phyloP scores from a whole-genome alignment of 1,140 invertebrate genomes.

The Drosophila bipectinata region DNA sequence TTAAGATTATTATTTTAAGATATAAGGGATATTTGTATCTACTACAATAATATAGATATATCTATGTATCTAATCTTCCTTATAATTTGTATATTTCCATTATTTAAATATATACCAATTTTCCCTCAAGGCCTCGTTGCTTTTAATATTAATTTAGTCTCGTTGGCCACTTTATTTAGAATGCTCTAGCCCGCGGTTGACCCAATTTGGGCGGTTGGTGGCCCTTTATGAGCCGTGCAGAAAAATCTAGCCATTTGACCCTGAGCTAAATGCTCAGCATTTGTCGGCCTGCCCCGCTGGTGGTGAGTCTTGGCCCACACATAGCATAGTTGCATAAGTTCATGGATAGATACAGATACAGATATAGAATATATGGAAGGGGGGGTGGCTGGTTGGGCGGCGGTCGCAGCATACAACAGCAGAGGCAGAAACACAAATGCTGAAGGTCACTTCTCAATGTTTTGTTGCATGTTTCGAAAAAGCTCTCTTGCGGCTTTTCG shows the following conservation, averaged over 20 bases:
- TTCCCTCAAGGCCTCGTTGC: too few relatives aligned
- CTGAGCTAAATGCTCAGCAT: slow-evolving; percentile 76
- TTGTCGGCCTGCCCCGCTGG: slow-evolving; percentile 46
- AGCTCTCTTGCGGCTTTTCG: slow-evolving; percentile 56
- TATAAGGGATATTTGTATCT: too few relatives aligned
- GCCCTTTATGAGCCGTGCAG: slow-evolving; percentile 54
- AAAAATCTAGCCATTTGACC: slow-evolving; percentile 67
- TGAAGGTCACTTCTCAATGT: slow-evolving; percentile 70
- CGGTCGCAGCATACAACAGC: slow-evolving; percentile 17
- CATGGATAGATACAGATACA: slow-evolving; percentile 29
- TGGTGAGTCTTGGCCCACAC: slow-evolving; percentile 53
- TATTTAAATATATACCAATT: too few relatives aligned
- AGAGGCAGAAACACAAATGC: slow-evolving; percentile 25
- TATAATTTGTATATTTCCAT: background rate
- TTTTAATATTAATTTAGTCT: background rate
- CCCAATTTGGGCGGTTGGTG: slow-evolving; percentile 40
- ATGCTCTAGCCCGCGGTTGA: slow-evolving; percentile 35
- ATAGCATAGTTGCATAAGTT: slow-evolving; percentile 12
- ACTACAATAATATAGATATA: too few relatives aligned
- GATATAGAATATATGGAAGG: background rate
- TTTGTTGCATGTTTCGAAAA: slow-evolving; percentile 62
- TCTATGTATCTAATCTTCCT: background rate
- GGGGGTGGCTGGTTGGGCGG: background rate
- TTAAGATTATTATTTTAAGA: background rate
- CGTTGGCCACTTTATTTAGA: slow-evolving; percentile 15